phyloP scores from a whole-genome alignment of 1,140 invertebrate genomes.

The Heliconius hermathena region DNA sequence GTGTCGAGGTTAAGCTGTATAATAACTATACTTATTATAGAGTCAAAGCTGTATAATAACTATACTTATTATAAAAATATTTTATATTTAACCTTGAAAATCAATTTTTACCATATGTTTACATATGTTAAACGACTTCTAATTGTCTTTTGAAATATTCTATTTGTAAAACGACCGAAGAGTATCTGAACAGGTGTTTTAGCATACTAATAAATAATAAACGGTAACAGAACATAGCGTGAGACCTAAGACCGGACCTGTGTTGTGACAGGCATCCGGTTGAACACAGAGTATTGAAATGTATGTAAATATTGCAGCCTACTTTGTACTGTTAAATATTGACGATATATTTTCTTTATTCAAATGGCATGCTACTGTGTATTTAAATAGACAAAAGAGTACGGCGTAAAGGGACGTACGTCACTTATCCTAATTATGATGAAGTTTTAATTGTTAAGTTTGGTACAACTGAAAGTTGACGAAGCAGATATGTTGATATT shows the following conservation, averaged over 20 bases:
- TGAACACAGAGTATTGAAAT: slow-evolving; percentile 33
- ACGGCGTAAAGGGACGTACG: not conserved
- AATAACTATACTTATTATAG: too few species aligned
- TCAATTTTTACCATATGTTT: not conserved
- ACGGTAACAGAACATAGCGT: slow-evolving; percentile 7
- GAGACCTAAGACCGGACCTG: slow-evolving; percentile 22
- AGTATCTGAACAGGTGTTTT: slow-evolving; percentile 13
- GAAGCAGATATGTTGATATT: too few species aligned
- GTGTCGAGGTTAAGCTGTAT: too few species aligned
- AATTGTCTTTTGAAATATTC: slow-evolving; percentile 12
- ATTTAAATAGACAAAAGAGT: not conserved
- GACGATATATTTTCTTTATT: slow-evolving; percentile 24
- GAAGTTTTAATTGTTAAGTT: too few species aligned
- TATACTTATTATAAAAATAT: not conserved
- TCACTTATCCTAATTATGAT: not conserved
- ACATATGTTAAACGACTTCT: not conserved
- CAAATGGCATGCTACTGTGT: slow-evolving; percentile 15
- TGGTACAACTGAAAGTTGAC: too few species aligned
- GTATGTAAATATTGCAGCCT: slow-evolving; percentile 31
- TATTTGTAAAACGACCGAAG: not conserved
- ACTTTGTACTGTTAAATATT: slow-evolving; percentile 28
- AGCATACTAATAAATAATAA: slow-evolving; percentile 31
- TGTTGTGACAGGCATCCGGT: slow-evolving; percentile 36
- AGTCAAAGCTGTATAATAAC: too few species aligned
- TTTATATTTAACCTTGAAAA: not conserved